Evolutionary conservation across 2,888 invertebrate genomes (phyloP), one percentile per base, ranked within the genome.

Genomic region (Catocala sponsa): DNA sequence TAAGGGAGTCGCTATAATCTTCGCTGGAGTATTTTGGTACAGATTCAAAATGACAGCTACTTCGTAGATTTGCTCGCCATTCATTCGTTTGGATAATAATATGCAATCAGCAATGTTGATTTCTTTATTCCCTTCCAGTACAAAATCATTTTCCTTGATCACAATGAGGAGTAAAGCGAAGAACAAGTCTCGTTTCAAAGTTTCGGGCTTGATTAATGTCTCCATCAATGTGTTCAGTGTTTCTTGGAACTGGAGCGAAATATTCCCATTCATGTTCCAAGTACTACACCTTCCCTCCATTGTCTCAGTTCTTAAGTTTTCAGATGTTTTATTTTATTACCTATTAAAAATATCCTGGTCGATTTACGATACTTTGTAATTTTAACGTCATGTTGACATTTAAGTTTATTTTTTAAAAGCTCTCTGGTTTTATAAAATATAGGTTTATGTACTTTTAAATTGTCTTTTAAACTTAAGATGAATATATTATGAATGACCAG

Each of bases 71-170:
- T 62, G 46, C 11, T 58, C 59, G 6, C 61, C 51, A 33, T 73
- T 72, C 6, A 51, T 60, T 72, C 62, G 77, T 33, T 68, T 68
- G 11, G 63, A 61, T 59, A 76, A 61, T 59, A 76, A 57, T 59
- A 85, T 75, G 60, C 74, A 83, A 65, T 85, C 81, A 50, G 72
- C 59, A 44, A 81, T 63, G 11, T 70, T 63, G 25, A 63, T 63
- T 55, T 75, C 68, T 41, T 53, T 66, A 12, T 68, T 63, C 38
- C 62, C 70, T 59, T 72, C 78, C 59, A 80, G 55, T 52, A 77
- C 50, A 56, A 88, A 88, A 76, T 81, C 74, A 74, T 83, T 85
- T 78, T 88, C 84, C 61, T 80, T 83, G 79, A 86, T 83, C 63
- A 85, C 71, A 75, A 80, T 78, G 65, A 87, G 79, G 50, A 86